phyloP scores from a whole-genome alignment of 2,888 invertebrate species.

The Microctonus aethiopoides region DNA sequence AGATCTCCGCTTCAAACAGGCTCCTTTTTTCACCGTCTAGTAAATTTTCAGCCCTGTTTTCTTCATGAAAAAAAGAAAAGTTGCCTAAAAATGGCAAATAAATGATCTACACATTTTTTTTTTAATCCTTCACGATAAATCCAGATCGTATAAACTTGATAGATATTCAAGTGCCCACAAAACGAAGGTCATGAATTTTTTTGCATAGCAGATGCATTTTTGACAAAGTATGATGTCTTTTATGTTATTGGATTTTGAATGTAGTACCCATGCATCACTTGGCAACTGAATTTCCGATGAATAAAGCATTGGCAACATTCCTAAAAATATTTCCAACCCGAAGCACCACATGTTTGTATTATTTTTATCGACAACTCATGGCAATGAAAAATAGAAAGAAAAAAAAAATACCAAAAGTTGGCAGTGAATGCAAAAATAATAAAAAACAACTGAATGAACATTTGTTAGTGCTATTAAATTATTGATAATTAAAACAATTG shows the following conservation, averaged over 20 bases:
- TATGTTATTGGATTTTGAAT: not conserved
- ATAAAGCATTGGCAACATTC: constrained; percentile 25
- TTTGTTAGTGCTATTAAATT: not conserved
- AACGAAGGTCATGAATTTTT: not conserved
- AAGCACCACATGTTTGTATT: constrained; percentile 16
- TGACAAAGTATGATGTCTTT: not conserved
- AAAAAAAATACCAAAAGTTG: not conserved
- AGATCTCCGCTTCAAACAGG: too few relatives aligned
- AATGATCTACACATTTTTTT: not conserved
- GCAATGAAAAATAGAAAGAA: constrained; percentile 11
- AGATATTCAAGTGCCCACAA: not conserved
- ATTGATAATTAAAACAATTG: not conserved
- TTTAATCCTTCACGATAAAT: not conserved
- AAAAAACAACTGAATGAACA: not conserved
- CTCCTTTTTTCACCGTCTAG: too few relatives aligned
- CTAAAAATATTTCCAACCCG: constrained; percentile 26
- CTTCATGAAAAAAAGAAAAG: too few relatives aligned
- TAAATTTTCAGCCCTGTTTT: too few relatives aligned
- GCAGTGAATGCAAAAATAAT: too few relatives aligned
- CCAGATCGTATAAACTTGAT: not conserved
- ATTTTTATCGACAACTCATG: constrained; percentile 26
- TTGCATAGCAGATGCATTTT: constrained; percentile 2
- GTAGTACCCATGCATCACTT: not conserved
- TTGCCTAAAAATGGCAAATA: too few relatives aligned
- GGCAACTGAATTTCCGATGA: constrained; percentile 2